Evolutionary conservation across 2,797 vertebrate genomes (phyloP).

Genomic region (Smutsia gigantea): DNA sequence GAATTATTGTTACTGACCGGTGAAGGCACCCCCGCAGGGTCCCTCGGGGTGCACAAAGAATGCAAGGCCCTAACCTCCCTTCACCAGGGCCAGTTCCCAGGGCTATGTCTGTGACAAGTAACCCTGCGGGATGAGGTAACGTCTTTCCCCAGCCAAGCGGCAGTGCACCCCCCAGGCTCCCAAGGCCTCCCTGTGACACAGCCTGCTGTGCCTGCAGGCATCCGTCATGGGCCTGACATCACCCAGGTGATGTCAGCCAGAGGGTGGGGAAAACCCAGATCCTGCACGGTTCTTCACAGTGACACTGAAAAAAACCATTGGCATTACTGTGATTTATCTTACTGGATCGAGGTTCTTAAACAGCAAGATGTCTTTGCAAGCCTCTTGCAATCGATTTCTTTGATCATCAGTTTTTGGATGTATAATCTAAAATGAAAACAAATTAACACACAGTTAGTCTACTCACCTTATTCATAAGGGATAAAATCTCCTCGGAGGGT

Average conservation of each 20-base stretch:
- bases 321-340: constrained; percentile 81
- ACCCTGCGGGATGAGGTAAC: neutral
- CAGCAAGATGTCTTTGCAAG: constrained; percentile 97
- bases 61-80: neutral
- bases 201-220: rapidly evolving
- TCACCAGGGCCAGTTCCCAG: neutral
- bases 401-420: constrained; percentile 99
- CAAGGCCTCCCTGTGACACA: neutral
- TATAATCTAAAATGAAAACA: constrained; percentile 91
- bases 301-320: neutral
- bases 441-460: constrained; percentile 34
- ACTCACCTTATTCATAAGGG: neutral
- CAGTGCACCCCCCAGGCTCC: neutral
- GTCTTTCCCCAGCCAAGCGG: neutral
- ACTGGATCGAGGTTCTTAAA: constrained; percentile 99
- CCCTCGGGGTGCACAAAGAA: neutral
- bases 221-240: neutral
- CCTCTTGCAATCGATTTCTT: constrained; percentile 97
- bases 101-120: neutral
- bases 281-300: neutral
- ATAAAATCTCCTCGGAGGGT: neutral
- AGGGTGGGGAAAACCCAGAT: neutral
- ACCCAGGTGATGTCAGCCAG: neutral
- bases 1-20: neutral
- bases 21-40: neutral